Percentiles rank a stretch among this genome's conserved stretches.
Evolutionary conservation across 2,888 invertebrate genomes (phyloP).

Genomic region (Lordiphosa andalusiaca): DNA sequence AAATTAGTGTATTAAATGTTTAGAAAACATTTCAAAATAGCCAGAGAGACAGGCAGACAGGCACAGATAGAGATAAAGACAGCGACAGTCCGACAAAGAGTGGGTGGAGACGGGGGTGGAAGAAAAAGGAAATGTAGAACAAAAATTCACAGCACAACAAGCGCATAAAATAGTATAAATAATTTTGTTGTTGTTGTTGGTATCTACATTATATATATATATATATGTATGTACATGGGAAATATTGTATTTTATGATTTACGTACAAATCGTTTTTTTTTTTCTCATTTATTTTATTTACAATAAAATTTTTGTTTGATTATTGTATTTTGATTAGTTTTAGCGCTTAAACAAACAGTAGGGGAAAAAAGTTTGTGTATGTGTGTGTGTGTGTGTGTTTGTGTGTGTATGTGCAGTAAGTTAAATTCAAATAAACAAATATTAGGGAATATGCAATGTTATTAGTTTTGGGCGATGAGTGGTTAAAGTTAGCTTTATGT

Average conservation of each 20-base stretch:
- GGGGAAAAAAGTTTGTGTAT: neutral
- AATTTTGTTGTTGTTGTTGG: constrained; percentile 14
- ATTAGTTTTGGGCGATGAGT: constrained; percentile 6
- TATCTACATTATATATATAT: constrained; percentile 17
- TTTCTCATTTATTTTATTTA: constrained; percentile 29
- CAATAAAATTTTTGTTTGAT: constrained; percentile 40
- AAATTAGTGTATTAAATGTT: constrained; percentile 54
- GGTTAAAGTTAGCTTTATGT: neutral
- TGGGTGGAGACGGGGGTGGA: neutral
- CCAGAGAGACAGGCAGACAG: constrained; percentile 21
- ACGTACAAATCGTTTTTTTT: constrained; percentile 14
- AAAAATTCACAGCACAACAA: constrained; percentile 65
- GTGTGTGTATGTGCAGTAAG: constrained; percentile 3
- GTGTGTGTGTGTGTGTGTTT: neutral
- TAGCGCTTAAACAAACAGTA: constrained; percentile 37
- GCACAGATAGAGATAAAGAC: constrained; percentile 8
- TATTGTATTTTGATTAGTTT: constrained; percentile 46
- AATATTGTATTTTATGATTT: constrained; percentile 16
- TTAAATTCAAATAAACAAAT: neutral
- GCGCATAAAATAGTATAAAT: constrained; percentile 60
- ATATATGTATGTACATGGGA: constrained; percentile 18
- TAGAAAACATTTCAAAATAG: constrained; percentile 51
- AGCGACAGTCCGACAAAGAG: constrained; percentile 9
- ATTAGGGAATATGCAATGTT: constrained; percentile 6
- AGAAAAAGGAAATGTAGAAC: constrained; percentile 30